Evolutionary conservation across 2,113 vertebrate species (phyloP).

Genomic region (Eulemur macaco): DNA sequence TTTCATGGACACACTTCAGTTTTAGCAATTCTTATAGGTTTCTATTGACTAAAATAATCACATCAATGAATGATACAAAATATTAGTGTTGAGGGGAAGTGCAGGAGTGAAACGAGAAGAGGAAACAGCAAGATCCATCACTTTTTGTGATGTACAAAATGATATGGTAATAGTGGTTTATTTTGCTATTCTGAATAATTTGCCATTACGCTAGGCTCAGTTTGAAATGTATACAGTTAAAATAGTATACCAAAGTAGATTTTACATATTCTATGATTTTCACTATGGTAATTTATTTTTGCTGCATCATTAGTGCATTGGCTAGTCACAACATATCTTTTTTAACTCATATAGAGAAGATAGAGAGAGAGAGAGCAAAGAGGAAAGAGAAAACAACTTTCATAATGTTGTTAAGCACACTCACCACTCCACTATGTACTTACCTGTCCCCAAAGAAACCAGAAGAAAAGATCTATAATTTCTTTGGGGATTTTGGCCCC

Average conservation of each 20-base stretch:
- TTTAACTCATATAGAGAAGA: not conserved
- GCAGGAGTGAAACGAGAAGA: not conserved
- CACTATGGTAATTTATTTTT: not conserved
- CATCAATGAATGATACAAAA: not conserved
- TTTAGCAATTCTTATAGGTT: not conserved
- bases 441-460: not conserved
- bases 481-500: not conserved
- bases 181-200: not conserved
- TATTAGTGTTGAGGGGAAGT: not conserved
- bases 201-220: not conserved
- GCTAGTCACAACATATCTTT: not conserved
- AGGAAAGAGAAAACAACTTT: not conserved
- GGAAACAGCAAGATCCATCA: not conserved
- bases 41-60: not conserved
- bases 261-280: not conserved
- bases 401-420: not conserved
- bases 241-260: not conserved
- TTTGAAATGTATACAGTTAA: not conserved
- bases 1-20: not conserved
- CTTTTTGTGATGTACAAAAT: not conserved
- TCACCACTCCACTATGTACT: not conserved
- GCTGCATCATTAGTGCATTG: not conserved
- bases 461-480: not conserved
- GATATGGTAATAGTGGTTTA: not conserved
- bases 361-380: not conserved